phyloP scores from a whole-genome alignment of 2,888 invertebrate species.

The Cactoblastis cactorum region DNA sequence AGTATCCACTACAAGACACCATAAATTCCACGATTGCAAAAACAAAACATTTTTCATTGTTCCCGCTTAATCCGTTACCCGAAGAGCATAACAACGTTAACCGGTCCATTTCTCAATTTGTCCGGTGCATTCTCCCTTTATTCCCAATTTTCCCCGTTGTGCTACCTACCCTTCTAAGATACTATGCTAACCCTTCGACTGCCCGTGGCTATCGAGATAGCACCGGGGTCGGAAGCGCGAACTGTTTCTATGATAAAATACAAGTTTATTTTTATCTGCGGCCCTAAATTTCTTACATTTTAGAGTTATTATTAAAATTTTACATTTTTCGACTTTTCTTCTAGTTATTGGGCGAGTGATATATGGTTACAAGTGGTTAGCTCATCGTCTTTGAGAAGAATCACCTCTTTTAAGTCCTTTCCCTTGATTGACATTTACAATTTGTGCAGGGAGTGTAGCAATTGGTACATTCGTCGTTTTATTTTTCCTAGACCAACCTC shows the following conservation, averaged over 20 bases:
- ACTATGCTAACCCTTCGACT: constrained; percentile 56
- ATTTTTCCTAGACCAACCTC: too few relatives aligned
- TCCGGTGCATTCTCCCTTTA: constrained; percentile 7
- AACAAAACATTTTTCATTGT: constrained; percentile 70
- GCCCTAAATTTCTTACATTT: not conserved
- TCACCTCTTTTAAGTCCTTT: too few relatives aligned
- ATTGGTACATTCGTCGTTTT: too few relatives aligned
- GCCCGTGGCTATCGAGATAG: constrained; percentile 47
- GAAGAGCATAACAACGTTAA: constrained; percentile 74
- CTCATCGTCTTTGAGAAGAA: too few relatives aligned
- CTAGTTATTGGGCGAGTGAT: too few relatives aligned
- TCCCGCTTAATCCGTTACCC: constrained; percentile 55
- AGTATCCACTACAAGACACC: constrained; percentile 15
- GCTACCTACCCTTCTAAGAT: constrained; percentile 49
- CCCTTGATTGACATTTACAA: too few relatives aligned
- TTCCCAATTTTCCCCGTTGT: constrained; percentile 30
- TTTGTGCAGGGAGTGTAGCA: too few relatives aligned
- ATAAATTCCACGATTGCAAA: constrained; percentile 40
- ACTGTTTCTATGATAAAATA: constrained; percentile 30
- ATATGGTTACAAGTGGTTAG: too few relatives aligned
- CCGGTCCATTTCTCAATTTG: constrained; percentile 80
- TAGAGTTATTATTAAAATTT: not conserved
- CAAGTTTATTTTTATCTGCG: constrained; percentile 26
- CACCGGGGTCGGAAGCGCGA: constrained; percentile 8
- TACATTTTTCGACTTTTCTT: too few relatives aligned